Evolutionary conservation across 1,140 invertebrate species (phyloP).

Genomic region (Caenorhabditis latens): DNA sequence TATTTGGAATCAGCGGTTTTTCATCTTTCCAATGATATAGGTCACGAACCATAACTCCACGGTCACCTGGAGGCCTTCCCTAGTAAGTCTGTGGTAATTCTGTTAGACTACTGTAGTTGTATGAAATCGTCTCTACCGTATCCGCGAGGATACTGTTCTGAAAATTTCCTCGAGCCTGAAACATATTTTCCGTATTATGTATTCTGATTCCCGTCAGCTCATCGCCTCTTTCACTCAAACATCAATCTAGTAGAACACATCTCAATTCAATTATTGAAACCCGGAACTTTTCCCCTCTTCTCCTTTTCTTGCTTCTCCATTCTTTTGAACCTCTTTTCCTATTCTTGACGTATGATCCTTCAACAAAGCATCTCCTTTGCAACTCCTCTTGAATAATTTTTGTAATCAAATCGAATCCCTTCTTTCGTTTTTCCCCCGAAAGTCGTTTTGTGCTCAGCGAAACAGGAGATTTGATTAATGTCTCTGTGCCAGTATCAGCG

Average conservation of each 20-base stretch:
- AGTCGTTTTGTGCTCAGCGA: not conserved
- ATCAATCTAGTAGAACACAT: not conserved
- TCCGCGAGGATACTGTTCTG: too few species aligned
- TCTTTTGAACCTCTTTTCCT: not conserved
- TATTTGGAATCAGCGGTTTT: too few species aligned
- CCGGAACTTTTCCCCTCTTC: slow-evolving; percentile 12
- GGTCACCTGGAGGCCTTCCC: too few species aligned
- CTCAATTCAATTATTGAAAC: slow-evolving; percentile 7
- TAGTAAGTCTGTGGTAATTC: too few species aligned
- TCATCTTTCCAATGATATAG: too few species aligned
- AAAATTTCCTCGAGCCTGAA: too few species aligned
- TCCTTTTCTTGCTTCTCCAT: not conserved
- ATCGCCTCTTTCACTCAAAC: not conserved
- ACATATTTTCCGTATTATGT: too few species aligned
- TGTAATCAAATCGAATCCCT: slow-evolving; percentile 26
- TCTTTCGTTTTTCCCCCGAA: not conserved
- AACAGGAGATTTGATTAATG: not conserved
- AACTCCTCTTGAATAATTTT: not conserved
- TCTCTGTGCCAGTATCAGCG: not conserved
- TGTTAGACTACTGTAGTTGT: too few species aligned
- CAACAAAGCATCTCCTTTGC: not conserved
- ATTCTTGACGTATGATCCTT: slow-evolving; percentile 35
- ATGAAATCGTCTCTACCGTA: too few species aligned
- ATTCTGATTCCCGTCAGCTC: not conserved
- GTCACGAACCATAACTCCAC: too few species aligned